Conservation (phyloP, 1,140 invertebrate species). For the Anoplophora glabripennis region DNA sequence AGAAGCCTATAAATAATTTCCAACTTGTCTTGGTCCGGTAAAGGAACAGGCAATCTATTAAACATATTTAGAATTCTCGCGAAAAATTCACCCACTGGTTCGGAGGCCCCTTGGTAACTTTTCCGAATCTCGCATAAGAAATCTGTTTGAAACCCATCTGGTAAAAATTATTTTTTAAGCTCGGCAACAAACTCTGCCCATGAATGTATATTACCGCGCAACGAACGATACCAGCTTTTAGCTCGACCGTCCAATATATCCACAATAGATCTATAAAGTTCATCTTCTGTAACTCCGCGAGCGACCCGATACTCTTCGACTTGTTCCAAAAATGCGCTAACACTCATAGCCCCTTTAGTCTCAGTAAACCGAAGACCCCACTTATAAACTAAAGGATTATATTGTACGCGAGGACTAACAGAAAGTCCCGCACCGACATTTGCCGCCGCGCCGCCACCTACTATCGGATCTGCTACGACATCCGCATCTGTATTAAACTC, state of each 20-base stretch:
- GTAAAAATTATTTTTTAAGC: constrained; percentile 33
- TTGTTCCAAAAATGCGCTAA: no score
- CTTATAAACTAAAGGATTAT: no score
- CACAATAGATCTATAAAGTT: no score
- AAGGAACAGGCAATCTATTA: constrained; percentile 24
- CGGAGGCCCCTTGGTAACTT: constrained; percentile 34
- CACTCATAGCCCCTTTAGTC: no score
- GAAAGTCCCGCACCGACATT: neutral
- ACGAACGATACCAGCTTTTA: neutral
- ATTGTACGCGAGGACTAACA: no score
- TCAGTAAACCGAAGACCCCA: no score
- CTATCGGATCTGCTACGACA: neutral
- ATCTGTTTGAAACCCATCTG: constrained; percentile 33
- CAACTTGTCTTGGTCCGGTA: constrained; percentile 29
- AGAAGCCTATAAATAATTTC: constrained; percentile 36
- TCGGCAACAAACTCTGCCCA: constrained; percentile 29
- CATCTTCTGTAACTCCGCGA: no score
- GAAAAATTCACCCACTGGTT: constrained; percentile 37
- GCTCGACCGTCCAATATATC: no score
- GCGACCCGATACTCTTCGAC: no score
- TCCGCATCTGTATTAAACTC: neutral
- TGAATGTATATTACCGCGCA: neutral
- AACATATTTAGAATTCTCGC: constrained; percentile 36
- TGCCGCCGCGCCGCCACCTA: no score
- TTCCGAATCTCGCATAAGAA: constrained; percentile 33